These are phyloP conservation scores for Anorthoa munda DNA, from an alignment of 2,888 invertebrate genomes.

Conservation along the genomic window DNA sequence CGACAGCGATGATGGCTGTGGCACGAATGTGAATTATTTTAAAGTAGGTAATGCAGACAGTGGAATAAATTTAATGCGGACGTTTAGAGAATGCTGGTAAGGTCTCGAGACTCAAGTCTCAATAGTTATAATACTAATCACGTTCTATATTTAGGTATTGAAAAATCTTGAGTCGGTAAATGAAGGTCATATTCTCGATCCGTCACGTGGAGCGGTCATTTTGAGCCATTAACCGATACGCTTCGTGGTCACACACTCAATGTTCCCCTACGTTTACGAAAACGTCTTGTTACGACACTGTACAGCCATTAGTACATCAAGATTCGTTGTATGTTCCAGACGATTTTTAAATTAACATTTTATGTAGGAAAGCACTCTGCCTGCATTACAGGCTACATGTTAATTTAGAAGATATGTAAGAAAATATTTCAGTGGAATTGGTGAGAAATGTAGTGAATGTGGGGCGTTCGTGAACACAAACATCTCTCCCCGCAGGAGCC, in stretches of 20 bases:
- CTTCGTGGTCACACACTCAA: constrained; percentile 73
- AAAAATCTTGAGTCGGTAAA: constrained; percentile 67
- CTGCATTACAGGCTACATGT: constrained; percentile 55
- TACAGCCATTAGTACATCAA: constrained; percentile 33
- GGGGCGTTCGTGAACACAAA: constrained; percentile 54
- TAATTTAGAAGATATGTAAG: constrained; percentile 61
- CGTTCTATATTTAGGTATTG: constrained; percentile 63
- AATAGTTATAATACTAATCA: constrained; percentile 57
- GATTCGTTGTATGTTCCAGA: constrained; percentile 29
- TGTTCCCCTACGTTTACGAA: constrained; percentile 58
- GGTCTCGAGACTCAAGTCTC: constrained; percentile 12
- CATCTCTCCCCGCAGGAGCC: constrained; percentile 36
- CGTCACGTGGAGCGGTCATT: constrained; percentile 77
- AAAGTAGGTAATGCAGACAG: constrained; percentile 24
- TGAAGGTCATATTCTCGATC: constrained; percentile 76
- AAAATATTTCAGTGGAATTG: constrained; percentile 61
- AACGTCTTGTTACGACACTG: constrained; percentile 55
- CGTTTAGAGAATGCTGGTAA: constrained; percentile 27
- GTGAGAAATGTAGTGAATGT: constrained; percentile 60
- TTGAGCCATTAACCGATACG: constrained; percentile 84
- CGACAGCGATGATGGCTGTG: constrained; percentile 35
- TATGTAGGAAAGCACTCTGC: constrained; percentile 64
- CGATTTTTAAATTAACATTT: constrained; percentile 66
- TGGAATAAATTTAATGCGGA: constrained; percentile 38
- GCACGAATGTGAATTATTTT: constrained; percentile 42